Base-by-base conservation (phyloP, 2,797 vertebrate species). In the Trachurus trachurus region DNA sequence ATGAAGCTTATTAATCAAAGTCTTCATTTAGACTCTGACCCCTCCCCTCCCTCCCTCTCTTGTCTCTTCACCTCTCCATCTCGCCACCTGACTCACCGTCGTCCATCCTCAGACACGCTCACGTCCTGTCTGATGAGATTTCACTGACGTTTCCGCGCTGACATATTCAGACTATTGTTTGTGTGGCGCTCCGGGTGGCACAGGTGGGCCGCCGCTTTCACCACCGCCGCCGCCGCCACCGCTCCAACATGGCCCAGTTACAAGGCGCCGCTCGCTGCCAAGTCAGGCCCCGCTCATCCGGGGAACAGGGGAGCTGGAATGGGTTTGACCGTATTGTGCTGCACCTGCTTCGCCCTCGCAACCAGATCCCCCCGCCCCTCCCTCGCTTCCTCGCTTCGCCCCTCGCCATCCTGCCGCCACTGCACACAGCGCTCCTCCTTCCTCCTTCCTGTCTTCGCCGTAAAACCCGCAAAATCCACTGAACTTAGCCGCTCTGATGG, bases 401-500 rank as follows among this genome's bases (percentile, higher is more conserved):
- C 74, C 74, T 34, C 59, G 77, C 88, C 88, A 64, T 72, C 19
- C 84, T 78, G 71, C 87, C 68, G 31, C 26, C 26, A 26, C 78
- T 53, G 22, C 72, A 26, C 70, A 71, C 64, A 83, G 78, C 83
- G 37, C 90, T 75, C 15, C 72, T 68, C 13, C 68, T 64, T 68
- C 67, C 74, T 56, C 85, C 8, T 53, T 52, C 79, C 71, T 80
- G 77, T 66, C 31, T 34, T 34, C 71, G 7, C 80, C 61, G 67
- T 85, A 94, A 95, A 94, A 93, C 91, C 90, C 81, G 45, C 66
- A 69, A 94, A 94, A 96, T 95, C 95, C 95, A 92, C 92, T 93
- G 92, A 94, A 93, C 93, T 95, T 93, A 94, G 90, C 88, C 80
- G 84, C 89, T 88, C 81, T 83, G 89, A 86, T 76, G 89, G 88